Evolutionary conservation across 1,140 invertebrate species (phyloP).

Genomic region (Drosophila sproati): DNA sequence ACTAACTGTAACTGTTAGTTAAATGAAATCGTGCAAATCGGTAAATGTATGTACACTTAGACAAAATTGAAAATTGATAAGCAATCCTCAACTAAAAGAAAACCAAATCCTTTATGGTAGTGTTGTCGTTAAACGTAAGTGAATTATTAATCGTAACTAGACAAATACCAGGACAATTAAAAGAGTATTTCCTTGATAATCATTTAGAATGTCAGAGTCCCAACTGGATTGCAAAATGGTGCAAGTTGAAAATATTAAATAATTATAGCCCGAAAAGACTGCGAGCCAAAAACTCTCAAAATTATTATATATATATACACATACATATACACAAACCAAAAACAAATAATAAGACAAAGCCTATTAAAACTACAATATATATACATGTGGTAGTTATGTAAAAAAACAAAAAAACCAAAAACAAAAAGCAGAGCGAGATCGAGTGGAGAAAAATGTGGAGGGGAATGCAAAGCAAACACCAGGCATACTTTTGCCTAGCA

Average conservation of each 20-base stretch:
- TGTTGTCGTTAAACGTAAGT: constrained; percentile 21
- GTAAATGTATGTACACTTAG: constrained; percentile 15
- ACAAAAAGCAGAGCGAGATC: not conserved
- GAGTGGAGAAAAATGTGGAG: not conserved
- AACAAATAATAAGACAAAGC: constrained; percentile 8
- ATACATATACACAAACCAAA: constrained; percentile 27
- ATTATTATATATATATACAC: constrained; percentile 63
- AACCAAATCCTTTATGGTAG: constrained; percentile 43
- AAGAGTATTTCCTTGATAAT: constrained; percentile 72
- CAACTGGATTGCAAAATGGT: constrained; percentile 53
- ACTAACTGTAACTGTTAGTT: constrained; percentile 9
- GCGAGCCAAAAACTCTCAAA: constrained; percentile 83
- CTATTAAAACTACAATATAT: constrained; percentile 45
- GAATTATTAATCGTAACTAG: constrained; percentile 50
- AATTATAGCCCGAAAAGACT: constrained; percentile 83
- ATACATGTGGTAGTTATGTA: constrained; percentile 36
- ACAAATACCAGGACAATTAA: constrained; percentile 67
- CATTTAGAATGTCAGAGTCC: constrained; percentile 62
- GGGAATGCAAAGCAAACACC: constrained; percentile 40
- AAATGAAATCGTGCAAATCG: not conserved
- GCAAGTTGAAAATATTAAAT: constrained; percentile 59
- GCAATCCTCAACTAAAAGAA: constrained; percentile 57
- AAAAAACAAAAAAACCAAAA: constrained; percentile 17
- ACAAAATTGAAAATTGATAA: constrained; percentile 58
- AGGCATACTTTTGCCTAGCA: constrained; percentile 45